Evolutionary conservation across 2,113 vertebrate genomes (phyloP).

Genomic region (Dendropsophus ebraccatus): DNA sequence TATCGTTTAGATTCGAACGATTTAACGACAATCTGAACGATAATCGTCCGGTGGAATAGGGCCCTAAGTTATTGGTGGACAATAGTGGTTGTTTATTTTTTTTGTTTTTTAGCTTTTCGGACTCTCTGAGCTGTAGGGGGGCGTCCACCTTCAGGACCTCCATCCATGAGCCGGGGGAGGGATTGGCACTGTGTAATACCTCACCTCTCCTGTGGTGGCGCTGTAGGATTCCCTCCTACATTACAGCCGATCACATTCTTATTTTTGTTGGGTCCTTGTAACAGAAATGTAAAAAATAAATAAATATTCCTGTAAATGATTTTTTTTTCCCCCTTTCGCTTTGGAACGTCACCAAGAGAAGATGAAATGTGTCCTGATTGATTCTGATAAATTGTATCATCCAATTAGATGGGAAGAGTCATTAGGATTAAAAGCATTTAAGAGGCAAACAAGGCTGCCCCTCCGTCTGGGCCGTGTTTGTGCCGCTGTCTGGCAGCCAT

Average conservation of each 20-base stretch:
- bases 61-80: too few relatives aligned
- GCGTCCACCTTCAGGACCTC: too few relatives aligned
- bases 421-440: constrained; percentile 32
- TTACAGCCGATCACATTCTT: too few relatives aligned
- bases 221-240: neutral
- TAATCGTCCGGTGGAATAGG: too few relatives aligned
- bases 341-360: neutral
- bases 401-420: constrained; percentile 32
- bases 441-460: neutral
- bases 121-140: too few relatives aligned
- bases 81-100: too few relatives aligned
- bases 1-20: too few relatives aligned
- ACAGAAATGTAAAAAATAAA: fast-evolving
- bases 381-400: constrained; percentile 28
- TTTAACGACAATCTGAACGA: too few relatives aligned
- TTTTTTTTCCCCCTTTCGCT: neutral
- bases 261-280: neutral
- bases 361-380: neutral
- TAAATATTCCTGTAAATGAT: too few relatives aligned
- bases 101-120: too few relatives aligned
- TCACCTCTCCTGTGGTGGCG: neutral
- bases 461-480: constrained; percentile 6
- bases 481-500: neutral
- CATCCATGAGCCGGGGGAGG: too few relatives aligned
- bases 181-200: neutral